phyloP scores from a whole-genome alignment of 1,140 invertebrate genomes.

The Lepidotrigona ventralis region DNA sequence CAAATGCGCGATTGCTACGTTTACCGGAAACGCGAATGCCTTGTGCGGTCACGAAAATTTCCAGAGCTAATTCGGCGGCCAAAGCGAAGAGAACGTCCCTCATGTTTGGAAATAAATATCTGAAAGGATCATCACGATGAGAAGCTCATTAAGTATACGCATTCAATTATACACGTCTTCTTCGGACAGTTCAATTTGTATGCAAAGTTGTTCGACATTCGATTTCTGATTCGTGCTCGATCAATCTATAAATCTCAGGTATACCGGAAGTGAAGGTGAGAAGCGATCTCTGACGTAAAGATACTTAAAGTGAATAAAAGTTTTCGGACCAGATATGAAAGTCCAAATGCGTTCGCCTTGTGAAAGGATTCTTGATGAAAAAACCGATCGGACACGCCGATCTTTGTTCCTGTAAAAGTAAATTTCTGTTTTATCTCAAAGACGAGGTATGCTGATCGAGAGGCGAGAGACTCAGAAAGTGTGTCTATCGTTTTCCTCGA shows the following conservation, averaged over 20 bases:
- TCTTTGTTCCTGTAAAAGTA: slow-evolving; percentile 49
- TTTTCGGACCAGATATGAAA: slow-evolving; percentile 60
- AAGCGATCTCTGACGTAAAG: slow-evolving; percentile 12
- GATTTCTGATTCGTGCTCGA: not conserved
- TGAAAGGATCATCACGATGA: not conserved
- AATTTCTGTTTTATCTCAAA: not conserved
- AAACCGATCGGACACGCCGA: slow-evolving; percentile 32
- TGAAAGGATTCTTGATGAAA: slow-evolving; percentile 51
- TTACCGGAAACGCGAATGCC: slow-evolving; percentile 45
- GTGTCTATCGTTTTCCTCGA: not conserved
- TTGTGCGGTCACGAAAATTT: not conserved
- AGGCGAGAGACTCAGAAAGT: not conserved
- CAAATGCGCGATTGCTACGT: slow-evolving; percentile 3
- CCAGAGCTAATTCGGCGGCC: not conserved
- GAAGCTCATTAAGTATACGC: not conserved
- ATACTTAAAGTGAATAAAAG: slow-evolving; percentile 46
- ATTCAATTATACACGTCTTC: not conserved
- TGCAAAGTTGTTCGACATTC: not conserved
- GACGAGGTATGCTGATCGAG: not conserved
- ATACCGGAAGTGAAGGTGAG: slow-evolving; percentile 60
- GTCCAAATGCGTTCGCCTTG: slow-evolving; percentile 43
- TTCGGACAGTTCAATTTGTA: not conserved
- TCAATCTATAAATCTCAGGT: slow-evolving; percentile 36
- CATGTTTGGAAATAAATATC: not conserved
- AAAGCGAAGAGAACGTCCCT: not conserved